phyloP scores from a whole-genome alignment of 2,888 invertebrate genomes.

The Aromia moschata region DNA sequence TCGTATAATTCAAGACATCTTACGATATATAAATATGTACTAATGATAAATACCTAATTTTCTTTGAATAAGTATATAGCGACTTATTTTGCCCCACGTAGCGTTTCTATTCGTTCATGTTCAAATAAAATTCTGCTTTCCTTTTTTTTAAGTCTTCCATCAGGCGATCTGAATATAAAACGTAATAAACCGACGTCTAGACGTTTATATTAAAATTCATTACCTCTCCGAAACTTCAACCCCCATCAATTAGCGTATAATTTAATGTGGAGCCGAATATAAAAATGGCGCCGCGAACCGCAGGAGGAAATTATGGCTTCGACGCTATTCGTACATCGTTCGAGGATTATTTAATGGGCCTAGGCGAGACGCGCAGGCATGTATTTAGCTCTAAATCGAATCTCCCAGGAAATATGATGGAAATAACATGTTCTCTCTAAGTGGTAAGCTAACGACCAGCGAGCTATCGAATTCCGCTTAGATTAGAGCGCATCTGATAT shows the following conservation, averaged over 20 bases:
- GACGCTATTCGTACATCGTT: constrained; percentile 10
- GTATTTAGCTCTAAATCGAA: constrained; percentile 20
- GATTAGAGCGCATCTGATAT: constrained; percentile 18
- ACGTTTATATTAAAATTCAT: neutral
- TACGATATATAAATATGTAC: too few relatives aligned
- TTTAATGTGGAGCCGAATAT: neutral
- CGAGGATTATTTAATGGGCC: constrained; percentile 17
- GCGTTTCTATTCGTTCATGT: too few relatives aligned
- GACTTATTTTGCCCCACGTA: too few relatives aligned
- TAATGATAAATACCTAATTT: too few relatives aligned
- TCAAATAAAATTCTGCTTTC: too few relatives aligned
- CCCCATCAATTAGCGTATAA: neutral
- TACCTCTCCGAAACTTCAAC: neutral
- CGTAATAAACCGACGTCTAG: neutral
- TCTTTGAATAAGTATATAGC: too few relatives aligned
- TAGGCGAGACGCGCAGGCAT: constrained; percentile 16
- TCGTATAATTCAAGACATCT: too few relatives aligned
- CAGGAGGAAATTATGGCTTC: constrained; percentile 17
- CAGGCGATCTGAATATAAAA: too few relatives aligned
- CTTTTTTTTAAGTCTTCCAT: too few relatives aligned
- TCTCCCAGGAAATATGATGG: constrained; percentile 28
- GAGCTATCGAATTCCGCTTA: constrained; percentile 16
- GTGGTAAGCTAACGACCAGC: constrained; percentile 23
- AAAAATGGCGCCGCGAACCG: neutral
- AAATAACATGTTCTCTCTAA: constrained; percentile 28